Evolutionary conservation across 1,140 invertebrate genomes (phyloP), one percentile per base, ranked within the genome.

Genomic region (Akabosia matsudoensis): DNA sequence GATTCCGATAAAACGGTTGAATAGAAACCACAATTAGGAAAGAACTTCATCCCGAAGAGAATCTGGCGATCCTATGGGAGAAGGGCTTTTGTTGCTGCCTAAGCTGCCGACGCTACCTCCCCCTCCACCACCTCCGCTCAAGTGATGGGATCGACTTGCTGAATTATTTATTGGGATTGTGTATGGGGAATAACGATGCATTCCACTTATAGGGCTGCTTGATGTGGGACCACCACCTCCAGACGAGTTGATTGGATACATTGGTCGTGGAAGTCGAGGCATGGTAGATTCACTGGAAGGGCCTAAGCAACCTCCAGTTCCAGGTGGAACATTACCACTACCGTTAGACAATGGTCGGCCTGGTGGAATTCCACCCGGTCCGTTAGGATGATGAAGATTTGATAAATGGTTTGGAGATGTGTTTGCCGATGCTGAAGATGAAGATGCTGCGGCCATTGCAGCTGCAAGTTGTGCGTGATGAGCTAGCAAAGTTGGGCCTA

Each of bases 101-200:
- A 22, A 26, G 51, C 34, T 26, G 51, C 37, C 73, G 71, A 52
- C n/a, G 33, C 67, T 13, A 67, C 70, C 31, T 51, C 77, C 70
- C 33, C 74, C 70, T 52, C 77, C 74, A 51, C 72, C 72, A 24
- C 74, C 74, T 18, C 77, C 70, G 24, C 33, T 70, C 34, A 56
- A 34, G 45, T 76, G 70, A 56, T 73, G 70, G 24, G 79, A 74
- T 52, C 77, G 70, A n/a, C 73, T 75, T 33, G 72, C 75, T 77
- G 75, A 71, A 79, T 77, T 79, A 79, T 75, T 79, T 64, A 76
- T 78, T 33, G 79, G 76, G 70, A 79, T 79, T 22, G 79, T 71
- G 79, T 88, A 87, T 34, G 86, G 87, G 1, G 86, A 85, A 80
- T 85, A 87, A 74, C 86, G 82, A 76, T 87, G 86, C 74, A 78